A percentile compares a stretch with the other conserved stretches of the same genome.
Conservation (phyloP, 37 sponge, comb jelly and placozoan genomes). For the Theonella swinhoei region DNA sequence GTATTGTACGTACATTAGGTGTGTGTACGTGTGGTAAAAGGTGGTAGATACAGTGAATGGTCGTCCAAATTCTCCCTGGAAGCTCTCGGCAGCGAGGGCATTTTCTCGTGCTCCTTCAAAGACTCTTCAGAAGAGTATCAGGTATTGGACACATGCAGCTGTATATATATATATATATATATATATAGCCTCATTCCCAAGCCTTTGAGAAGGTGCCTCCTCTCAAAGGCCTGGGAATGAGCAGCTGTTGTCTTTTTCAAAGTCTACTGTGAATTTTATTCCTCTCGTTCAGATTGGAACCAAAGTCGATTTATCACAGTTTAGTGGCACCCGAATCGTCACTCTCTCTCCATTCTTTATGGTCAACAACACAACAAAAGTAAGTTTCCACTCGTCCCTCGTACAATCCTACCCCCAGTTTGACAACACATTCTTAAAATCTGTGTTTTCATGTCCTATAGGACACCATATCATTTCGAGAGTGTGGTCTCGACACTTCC, state of each 20-base stretch:
- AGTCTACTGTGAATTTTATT: no score
- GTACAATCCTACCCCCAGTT: neutral
- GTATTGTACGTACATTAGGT: neutral
- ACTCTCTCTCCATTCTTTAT: constrained; percentile 78
- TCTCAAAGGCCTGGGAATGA: no score
- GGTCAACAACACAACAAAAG: constrained; percentile 75
- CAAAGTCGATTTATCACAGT: constrained; percentile 43
- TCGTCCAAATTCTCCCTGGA: constrained; percentile 78
- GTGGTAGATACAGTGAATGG: constrained; percentile 37
- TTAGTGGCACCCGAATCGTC: constrained; percentile 63
- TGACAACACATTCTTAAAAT: no score
- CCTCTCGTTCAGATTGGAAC: constrained; percentile 75
- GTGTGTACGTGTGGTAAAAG: constrained; percentile 1
- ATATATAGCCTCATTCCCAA: neutral
- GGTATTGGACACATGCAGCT: constrained; percentile 9
- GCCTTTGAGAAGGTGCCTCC: neutral
- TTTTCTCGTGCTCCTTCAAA: constrained; percentile 31
- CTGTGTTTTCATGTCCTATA: neutral
- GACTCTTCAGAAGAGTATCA: constrained; percentile 27
- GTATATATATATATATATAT: no score
- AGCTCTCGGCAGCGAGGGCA: constrained; percentile 70
- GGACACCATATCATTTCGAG: constrained; percentile 15
- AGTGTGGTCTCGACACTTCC: neutral
- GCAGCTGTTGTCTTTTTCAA: no score
- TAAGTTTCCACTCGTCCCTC: constrained; percentile 11